Evolutionary conservation across 2,113 vertebrate species (phyloP).

Genomic region (Pterocles gutturalis): DNA sequence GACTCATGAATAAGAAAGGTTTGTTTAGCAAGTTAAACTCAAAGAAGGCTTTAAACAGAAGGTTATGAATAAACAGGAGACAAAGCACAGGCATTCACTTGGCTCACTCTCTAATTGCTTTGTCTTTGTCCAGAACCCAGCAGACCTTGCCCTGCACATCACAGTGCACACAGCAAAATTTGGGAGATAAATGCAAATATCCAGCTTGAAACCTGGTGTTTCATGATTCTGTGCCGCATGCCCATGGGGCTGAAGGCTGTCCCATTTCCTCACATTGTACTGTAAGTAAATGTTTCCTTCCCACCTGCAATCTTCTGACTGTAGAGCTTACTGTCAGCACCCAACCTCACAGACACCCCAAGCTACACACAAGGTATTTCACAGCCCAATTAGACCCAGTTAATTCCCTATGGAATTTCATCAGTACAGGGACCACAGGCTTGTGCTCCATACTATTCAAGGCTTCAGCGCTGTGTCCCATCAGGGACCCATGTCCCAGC

Average conservation of each 20-base stretch:
- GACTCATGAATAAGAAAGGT: not conserved
- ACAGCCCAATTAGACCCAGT: not conserved
- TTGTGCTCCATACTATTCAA: not conserved
- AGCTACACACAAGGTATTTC: not conserved
- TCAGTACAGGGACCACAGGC: accelerated
- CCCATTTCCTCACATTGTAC: not conserved
- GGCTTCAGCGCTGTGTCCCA: not conserved
- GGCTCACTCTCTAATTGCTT: not conserved
- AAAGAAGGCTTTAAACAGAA: not conserved
- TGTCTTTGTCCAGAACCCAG: not conserved
- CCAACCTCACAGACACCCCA: not conserved
- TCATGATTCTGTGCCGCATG: not conserved
- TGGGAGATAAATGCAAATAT: not conserved
- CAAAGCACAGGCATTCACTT: not conserved
- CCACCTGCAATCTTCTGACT: not conserved
- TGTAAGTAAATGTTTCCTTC: not conserved
- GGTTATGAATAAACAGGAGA: constrained; percentile 3
- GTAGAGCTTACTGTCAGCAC: not conserved
- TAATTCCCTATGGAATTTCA: not conserved
- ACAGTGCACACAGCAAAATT: not conserved
- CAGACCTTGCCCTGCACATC: not conserved
- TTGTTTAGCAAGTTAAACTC: constrained; percentile 19
- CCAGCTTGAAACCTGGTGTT: not conserved
- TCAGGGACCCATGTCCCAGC: not conserved
- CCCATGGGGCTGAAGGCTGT: not conserved